Evolutionary conservation across 2,113 vertebrate genomes (phyloP), one percentile per base, ranked within the genome.

Genomic region (Murina feae): DNA sequence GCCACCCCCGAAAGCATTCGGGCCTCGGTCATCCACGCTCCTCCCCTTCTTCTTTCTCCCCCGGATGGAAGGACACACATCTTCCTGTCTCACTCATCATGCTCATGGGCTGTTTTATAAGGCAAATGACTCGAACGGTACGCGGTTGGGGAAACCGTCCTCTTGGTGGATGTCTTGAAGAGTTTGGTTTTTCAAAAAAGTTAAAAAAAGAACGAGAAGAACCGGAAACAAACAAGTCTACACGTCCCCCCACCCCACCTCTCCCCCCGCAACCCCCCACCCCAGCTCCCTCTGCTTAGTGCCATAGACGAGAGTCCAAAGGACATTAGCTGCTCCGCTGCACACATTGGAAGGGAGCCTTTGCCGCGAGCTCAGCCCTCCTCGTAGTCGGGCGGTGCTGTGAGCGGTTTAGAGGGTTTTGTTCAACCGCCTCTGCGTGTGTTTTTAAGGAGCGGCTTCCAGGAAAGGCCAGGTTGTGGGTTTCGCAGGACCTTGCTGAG

Each of bases 281-380:
- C 28, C 13, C 53, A 65, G 53, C 93, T 93, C 86, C 68, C 91
- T 0, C 97, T 96, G 97, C 97, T 98, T 98, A 97, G 97, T 97
- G 97, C 98, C 98, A 98, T 97, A 98, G 98, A 98, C 97, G 2
- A 78, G 97, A 98, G 97, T 98, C 98, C 98, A 98, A 98, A 98
- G 98, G 97, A 98, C 98, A 98, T 98, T 98, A 98, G 97, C 98
- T 98, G 98, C 98, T 98, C 98, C 97, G 96, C 96, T 98, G 98
- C 98, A 98, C 98, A 98, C 98, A 98, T 98, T 98, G 98, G 98
- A 98, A 97, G 94, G 96, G 98, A 96, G 97, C 98, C 97, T 97
- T 98, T 97, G 96, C 3, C 79, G 96, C 96, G 97, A 98, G 97
- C 97, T 97, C 97, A 95, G 98, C 93, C 91, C 95, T 84, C 5